These are phyloP conservation scores for Tetranychus truncatus DNA, from an alignment of 2,888 invertebrate genomes.

Conservation along the genomic window DNA sequence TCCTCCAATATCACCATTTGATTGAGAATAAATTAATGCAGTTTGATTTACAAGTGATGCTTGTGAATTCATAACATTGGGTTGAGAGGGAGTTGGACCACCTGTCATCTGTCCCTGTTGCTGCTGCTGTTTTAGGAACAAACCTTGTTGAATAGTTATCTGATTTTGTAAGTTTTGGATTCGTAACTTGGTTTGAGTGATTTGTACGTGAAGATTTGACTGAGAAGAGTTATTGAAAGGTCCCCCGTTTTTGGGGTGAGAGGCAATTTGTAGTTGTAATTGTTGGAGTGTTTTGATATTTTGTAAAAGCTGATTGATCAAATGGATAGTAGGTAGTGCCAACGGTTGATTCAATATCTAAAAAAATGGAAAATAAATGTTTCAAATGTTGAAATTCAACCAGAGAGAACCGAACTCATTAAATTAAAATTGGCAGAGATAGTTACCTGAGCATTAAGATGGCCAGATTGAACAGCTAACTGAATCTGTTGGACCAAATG, in stretches of 20 bases:
- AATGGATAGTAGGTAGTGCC: slow-evolving; percentile 71
- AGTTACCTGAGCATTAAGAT: slow-evolving; percentile 58
- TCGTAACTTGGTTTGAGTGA: slow-evolving; percentile 80
- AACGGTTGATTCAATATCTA: slow-evolving; percentile 80
- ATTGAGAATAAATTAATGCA: background rate
- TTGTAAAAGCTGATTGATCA: slow-evolving; percentile 76
- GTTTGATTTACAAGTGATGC: background rate
- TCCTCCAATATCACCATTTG: background rate
- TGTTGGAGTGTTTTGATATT: slow-evolving; percentile 68
- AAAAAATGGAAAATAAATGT: background rate
- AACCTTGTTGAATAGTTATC: slow-evolving; percentile 38
- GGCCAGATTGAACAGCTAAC: slow-evolving; percentile 78
- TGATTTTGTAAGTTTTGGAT: slow-evolving; percentile 58
- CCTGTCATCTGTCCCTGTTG: slow-evolving; percentile 36
- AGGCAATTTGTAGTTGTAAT: slow-evolving; percentile 34
- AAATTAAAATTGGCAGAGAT: background rate
- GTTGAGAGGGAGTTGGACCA: background rate
- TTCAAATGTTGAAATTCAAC: background rate
- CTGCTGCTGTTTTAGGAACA: slow-evolving; percentile 33
- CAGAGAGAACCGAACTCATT: background rate
- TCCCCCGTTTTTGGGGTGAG: slow-evolving; percentile 24
- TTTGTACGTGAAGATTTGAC: slow-evolving; percentile 63
- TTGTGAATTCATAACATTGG: background rate
- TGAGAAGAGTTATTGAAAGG: slow-evolving; percentile 28
- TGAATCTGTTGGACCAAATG: slow-evolving; percentile 84